These are phyloP conservation scores for Hyles vespertilio DNA, from an alignment of 1,140 invertebrate species.

Conservation along the genomic window DNA sequence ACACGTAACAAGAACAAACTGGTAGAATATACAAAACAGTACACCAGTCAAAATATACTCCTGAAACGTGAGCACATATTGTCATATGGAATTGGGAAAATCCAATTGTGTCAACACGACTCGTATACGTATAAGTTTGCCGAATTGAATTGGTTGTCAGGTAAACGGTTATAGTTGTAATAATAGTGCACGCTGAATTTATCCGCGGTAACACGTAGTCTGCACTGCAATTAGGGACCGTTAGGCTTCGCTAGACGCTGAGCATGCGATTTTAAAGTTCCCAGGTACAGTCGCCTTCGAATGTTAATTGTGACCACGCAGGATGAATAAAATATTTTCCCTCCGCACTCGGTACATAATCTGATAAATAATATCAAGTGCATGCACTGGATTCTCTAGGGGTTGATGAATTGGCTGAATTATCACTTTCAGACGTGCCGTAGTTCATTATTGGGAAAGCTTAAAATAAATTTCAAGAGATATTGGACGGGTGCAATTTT, in stretches of 20 bases:
- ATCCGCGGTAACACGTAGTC: constrained; percentile 33
- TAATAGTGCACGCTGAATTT: constrained; percentile 34
- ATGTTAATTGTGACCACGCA: background rate
- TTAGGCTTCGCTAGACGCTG: constrained; percentile 3
- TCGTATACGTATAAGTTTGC: constrained; percentile 30
- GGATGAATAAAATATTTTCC: too few relatives aligned
- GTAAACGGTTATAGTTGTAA: constrained; percentile 48
- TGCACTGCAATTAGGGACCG: constrained; percentile 36
- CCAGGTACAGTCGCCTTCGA: background rate
- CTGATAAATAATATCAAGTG: too few relatives aligned
- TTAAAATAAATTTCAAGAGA: too few relatives aligned
- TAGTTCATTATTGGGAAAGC: too few relatives aligned
- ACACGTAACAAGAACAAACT: too few relatives aligned
- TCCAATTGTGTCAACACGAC: constrained; percentile 37
- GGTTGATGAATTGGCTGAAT: too few relatives aligned
- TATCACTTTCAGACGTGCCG: too few relatives aligned
- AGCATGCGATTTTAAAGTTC: constrained; percentile 1
- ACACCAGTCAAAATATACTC: constrained; percentile 24
- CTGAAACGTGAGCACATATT: constrained; percentile 31
- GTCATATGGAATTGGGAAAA: constrained; percentile 44
- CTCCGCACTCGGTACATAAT: too few relatives aligned
- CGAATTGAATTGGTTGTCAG: constrained; percentile 45
- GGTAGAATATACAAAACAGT: too few relatives aligned
- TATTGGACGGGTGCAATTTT: too few relatives aligned
- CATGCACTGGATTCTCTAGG: too few relatives aligned